These are phyloP conservation scores for Coranthus polyacanthus DNA, from an alignment of 2,797 vertebrate genomes.

Conservation along the genomic window DNA sequence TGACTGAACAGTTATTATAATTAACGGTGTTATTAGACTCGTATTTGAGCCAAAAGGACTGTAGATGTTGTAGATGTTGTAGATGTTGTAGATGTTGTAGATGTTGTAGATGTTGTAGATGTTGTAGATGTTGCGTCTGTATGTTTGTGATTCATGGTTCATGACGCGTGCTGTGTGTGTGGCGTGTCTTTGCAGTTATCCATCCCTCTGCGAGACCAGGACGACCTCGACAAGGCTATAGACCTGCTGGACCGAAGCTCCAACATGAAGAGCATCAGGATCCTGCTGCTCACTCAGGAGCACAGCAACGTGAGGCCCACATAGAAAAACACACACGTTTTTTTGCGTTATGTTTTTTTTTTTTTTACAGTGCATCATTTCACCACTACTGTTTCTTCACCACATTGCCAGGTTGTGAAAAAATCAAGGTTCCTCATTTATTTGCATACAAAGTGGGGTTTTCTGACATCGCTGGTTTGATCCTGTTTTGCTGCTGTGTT, in stretches of 20 bases:
- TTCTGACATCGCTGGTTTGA: constrained; percentile 1
- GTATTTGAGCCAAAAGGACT: too few relatives aligned
- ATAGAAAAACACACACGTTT: constrained; percentile 29
- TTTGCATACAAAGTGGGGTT: neutral
- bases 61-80: too few relatives aligned
- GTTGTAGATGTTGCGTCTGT: too few relatives aligned
- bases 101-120: too few relatives aligned
- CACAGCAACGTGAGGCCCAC: constrained; percentile 89
- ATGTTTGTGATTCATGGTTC: neutral
- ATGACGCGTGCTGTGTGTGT: neutral
- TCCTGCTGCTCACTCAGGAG: constrained; percentile 92
- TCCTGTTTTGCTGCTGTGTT: constrained; percentile 2
- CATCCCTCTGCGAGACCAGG: constrained; percentile 93
- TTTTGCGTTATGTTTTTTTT: too few relatives aligned
- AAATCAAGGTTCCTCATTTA: constrained; percentile 46
- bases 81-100: too few relatives aligned
- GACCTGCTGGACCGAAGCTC: constrained; percentile 95
- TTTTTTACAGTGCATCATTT: too few relatives aligned
- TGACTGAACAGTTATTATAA: too few relatives aligned
- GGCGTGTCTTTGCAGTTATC: constrained; percentile 87
- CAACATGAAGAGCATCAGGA: constrained; percentile 97
- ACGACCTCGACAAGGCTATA: constrained; percentile 96
- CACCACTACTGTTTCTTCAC: constrained; percentile 58
- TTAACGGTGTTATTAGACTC: too few relatives aligned
- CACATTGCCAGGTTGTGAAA: constrained; percentile 46